phyloP scores from a whole-genome alignment of 2,888 invertebrate species.

The Lycocerus yunnanus region DNA sequence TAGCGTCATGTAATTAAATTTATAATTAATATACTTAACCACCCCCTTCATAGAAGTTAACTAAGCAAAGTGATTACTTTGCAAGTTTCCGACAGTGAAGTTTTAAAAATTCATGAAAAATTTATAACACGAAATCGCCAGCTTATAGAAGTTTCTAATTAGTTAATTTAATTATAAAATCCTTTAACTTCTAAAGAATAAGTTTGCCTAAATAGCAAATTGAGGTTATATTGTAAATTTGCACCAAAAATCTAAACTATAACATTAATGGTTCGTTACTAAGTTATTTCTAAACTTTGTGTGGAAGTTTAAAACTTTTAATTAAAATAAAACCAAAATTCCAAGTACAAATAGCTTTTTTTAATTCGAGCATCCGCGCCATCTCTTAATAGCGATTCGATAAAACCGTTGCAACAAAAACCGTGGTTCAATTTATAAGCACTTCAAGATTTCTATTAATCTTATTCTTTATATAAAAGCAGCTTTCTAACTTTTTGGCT shows the following conservation, averaged over 20 bases:
- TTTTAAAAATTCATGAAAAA: background rate
- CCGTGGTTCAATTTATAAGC: background rate
- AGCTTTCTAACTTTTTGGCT: background rate
- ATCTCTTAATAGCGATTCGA: background rate
- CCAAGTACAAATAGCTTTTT: background rate
- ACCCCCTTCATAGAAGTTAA: background rate
- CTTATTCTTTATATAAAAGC: background rate
- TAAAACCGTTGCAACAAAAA: background rate
- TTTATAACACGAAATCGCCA: background rate
- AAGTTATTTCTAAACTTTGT: background rate
- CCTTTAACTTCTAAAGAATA: background rate
- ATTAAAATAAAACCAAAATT: background rate
- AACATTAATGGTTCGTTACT: background rate
- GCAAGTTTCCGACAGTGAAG: background rate
- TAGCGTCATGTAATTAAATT: background rate
- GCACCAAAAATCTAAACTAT: background rate
- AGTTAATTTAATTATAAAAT: background rate
- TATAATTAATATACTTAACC: background rate
- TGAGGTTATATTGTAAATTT: background rate
- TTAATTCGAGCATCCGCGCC: background rate
- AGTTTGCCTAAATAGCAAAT: background rate
- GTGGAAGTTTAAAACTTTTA: background rate
- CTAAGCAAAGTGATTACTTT: background rate
- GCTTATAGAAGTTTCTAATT: background rate
- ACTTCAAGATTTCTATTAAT: background rate